These are phyloP conservation scores for Philonicus albiceps DNA, from an alignment of 2,888 invertebrate genomes.

Conservation along the genomic window DNA sequence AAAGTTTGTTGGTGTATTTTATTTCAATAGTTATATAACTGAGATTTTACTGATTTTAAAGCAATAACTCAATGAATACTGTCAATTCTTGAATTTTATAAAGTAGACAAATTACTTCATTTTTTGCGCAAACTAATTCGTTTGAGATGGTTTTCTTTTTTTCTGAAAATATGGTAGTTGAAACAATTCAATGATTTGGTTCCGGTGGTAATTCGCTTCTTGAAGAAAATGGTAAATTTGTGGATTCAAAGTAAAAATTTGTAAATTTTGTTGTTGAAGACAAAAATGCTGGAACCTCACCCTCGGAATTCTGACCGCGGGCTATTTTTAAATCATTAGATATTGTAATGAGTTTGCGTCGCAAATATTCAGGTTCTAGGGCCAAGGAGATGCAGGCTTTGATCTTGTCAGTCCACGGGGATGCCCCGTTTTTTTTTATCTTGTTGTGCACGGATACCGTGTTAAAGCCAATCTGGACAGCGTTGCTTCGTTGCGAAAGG, in stretches of 20 bases:
- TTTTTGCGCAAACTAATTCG: not conserved
- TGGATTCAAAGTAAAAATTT: not conserved
- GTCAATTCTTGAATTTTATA: too few species aligned
- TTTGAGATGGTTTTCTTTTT: not conserved
- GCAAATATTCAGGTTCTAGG: not conserved
- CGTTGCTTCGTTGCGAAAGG: not conserved
- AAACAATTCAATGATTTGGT: not conserved
- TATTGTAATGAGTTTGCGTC: slow-evolving; percentile 18
- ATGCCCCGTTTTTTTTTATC: not conserved
- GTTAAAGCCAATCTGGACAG: not conserved
- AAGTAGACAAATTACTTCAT: too few species aligned
- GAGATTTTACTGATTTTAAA: too few species aligned
- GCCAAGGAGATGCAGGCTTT: not conserved
- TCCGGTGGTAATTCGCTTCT: not conserved
- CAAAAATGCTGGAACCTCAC: not conserved
- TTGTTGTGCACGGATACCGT: not conserved
- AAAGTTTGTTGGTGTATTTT: too few species aligned
- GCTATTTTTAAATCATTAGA: slow-evolving; percentile 32
- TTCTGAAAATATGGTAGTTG: not conserved
- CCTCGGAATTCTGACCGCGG: not conserved
- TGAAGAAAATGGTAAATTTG: not conserved
- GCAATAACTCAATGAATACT: too few species aligned
- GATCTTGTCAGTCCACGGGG: not conserved
- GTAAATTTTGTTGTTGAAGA: not conserved
- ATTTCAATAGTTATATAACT: too few species aligned